Evolutionary conservation across 2,113 vertebrate species (phyloP).

Genomic region (Megaleporinus macrocephalus): DNA sequence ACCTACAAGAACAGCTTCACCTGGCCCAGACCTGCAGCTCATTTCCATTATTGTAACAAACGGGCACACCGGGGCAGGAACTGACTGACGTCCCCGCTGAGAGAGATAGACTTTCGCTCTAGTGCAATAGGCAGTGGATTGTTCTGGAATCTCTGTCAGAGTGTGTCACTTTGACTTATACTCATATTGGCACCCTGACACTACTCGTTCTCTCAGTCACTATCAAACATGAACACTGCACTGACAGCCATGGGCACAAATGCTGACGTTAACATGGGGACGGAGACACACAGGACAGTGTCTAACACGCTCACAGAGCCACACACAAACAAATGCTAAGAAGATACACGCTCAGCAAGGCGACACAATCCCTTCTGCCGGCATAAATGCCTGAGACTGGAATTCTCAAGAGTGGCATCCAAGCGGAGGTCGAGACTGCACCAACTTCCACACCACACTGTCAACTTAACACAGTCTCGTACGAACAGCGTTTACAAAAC

Average conservation of each 20-base stretch:
- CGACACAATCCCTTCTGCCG: background rate
- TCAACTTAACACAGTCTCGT: background rate
- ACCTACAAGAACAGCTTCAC: conserved; percentile 18
- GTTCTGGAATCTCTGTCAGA: conserved; percentile 34
- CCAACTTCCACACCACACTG: background rate
- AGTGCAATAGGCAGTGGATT: conserved; percentile 41
- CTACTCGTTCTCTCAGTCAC: conserved; percentile 33
- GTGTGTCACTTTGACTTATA: conserved; percentile 45
- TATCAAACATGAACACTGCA: conserved; percentile 35
- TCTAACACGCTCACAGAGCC: conserved; percentile 5
- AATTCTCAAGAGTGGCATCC: background rate
- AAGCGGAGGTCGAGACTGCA: background rate
- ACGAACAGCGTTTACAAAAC: too few relatives aligned
- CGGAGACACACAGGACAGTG: conserved; percentile 25
- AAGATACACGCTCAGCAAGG: conserved; percentile 26
- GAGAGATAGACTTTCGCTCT: conserved; percentile 39
- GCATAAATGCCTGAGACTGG: background rate
- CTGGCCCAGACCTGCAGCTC: conserved; percentile 36
- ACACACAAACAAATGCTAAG: conserved; percentile 32
- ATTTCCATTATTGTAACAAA: conserved; percentile 40
- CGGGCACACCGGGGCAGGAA: conserved; percentile 34
- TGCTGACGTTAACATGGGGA: conserved; percentile 19
- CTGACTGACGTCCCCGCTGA: conserved; percentile 42
- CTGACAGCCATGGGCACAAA: conserved; percentile 44
- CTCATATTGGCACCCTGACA: conserved; percentile 44